Base-by-base conservation (phyloP, 2,797 vertebrate genomes). In the Danionella dracula region DNA sequence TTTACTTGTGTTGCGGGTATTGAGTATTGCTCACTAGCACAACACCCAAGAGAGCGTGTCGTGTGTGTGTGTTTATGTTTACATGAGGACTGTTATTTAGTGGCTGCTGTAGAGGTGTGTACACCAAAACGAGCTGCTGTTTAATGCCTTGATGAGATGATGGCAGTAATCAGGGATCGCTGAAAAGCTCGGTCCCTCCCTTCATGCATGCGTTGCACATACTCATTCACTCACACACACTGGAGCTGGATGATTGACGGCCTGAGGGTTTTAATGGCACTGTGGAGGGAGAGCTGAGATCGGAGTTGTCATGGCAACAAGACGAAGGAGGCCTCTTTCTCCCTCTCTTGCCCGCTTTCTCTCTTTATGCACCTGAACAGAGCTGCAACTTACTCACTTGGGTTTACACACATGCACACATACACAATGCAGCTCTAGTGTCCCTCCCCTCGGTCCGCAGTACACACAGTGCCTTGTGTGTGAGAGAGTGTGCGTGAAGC, bases 281-380 rank as follows among this genome's bases (percentile, higher is more conserved):
- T 70, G 65, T 72, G 77, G 81, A 85, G 83, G 71, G 72, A 82
- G 78, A 80, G 76, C 73, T 66, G 78, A 80, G 78, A 79, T 77
- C 71, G 71, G 70, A 72, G 83, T 85, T 79, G 71, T 79, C 81
- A 82, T 85, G 72, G 82, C 78, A 83, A 85, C 83, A 70, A 57
- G 69, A 56, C 51, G 68, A 73, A 62, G 37, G 55, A 69, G 69
- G 53, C 70, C 67, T 62, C 64, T 59, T 64, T 68, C 64, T 54
- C 41, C 40, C 55, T 16, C 66, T 58, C 32, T 40, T 53, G 16
- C 41, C 44, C 27, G 44, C 19, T 51, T 27, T 27, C 45, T 38
- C 6, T 56, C 37, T 72, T 65, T 61, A 66, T 68, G 60, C 70
- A 72, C 69, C 65, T 70, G 64, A 76, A 70, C 64, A 15, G 56